These are phyloP conservation scores for Excalfactoria chinensis DNA, from an alignment of 2,113 vertebrate species.

Conservation along the genomic window DNA sequence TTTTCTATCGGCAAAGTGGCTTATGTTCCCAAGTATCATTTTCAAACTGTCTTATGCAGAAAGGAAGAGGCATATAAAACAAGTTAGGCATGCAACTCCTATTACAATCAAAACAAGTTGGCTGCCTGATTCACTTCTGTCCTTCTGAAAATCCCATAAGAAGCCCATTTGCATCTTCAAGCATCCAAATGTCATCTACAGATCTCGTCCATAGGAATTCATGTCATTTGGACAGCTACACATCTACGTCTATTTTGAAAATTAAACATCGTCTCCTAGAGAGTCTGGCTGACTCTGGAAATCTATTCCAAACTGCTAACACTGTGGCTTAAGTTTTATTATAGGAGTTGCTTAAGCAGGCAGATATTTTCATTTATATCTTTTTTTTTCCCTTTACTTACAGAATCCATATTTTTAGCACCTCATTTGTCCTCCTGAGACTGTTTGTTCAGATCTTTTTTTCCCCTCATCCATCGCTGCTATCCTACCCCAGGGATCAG, in stretches of 20 bases:
- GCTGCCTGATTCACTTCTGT: background rate
- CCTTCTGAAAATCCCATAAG: background rate
- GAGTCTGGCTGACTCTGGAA: slow-evolving; percentile 5
- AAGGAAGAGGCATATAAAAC: background rate
- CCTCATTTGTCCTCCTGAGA: slow-evolving; percentile 63
- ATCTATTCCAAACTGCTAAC: slow-evolving; percentile 23
- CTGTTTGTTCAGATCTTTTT: slow-evolving; percentile 54
- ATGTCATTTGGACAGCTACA: background rate
- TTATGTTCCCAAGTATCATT: background rate
- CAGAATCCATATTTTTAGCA: slow-evolving; percentile 1
- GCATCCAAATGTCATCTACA: background rate
- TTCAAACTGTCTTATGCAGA: background rate
- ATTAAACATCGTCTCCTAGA: background rate
- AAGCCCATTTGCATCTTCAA: background rate
- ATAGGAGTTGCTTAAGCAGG: slow-evolving; percentile 56
- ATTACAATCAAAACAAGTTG: background rate
- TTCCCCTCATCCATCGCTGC: slow-evolving; percentile 3
- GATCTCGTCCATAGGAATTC: background rate
- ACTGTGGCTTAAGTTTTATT: slow-evolving; percentile 17
- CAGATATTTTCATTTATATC: slow-evolving; percentile 55
- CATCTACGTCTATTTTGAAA: background rate
- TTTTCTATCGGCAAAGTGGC: background rate
- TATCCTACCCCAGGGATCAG: slow-evolving; percentile 39
- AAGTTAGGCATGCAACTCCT: background rate
- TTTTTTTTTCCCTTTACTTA: slow-evolving; percentile 30